These are phyloP conservation scores for Formicarius rufipectus DNA, from an alignment of 2,113 vertebrate genomes.

Conservation along the genomic window DNA sequence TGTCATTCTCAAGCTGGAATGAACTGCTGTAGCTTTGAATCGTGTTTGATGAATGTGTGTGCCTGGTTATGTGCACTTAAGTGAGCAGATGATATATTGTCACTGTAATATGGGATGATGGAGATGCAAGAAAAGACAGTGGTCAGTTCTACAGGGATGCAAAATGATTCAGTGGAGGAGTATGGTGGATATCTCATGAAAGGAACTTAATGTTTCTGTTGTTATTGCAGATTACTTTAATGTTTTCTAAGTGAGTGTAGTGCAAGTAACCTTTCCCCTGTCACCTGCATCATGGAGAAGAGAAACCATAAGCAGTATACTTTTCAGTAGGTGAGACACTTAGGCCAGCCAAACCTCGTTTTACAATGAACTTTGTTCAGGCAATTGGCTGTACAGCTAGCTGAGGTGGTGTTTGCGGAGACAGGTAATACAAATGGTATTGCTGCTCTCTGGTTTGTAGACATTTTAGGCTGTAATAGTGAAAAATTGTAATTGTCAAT, in stretches of 20 bases:
- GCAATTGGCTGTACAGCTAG: neutral
- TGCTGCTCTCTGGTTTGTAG: neutral
- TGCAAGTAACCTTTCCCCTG: neutral
- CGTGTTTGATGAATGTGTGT: neutral
- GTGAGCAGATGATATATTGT: neutral
- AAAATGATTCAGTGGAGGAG: neutral
- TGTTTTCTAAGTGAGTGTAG: neutral
- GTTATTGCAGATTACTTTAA: neutral
- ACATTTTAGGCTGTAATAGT: neutral
- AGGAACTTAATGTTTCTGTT: neutral
- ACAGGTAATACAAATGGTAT: neutral
- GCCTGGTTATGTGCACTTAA: neutral
- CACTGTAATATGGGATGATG: neutral
- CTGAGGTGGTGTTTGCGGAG: neutral
- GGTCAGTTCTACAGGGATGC: neutral
- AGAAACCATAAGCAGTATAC: neutral
- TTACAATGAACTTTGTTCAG: neutral
- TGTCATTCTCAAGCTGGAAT: neutral
- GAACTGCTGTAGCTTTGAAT: neutral
- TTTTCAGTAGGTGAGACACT: neutral
- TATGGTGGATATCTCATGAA: neutral
- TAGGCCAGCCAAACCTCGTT: neutral
- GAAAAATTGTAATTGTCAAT: neutral
- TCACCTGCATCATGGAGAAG: neutral
- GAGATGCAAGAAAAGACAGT: neutral